phyloP scores from a whole-genome alignment of 2,888 invertebrate species.

The Auanema freiburgensis region DNA sequence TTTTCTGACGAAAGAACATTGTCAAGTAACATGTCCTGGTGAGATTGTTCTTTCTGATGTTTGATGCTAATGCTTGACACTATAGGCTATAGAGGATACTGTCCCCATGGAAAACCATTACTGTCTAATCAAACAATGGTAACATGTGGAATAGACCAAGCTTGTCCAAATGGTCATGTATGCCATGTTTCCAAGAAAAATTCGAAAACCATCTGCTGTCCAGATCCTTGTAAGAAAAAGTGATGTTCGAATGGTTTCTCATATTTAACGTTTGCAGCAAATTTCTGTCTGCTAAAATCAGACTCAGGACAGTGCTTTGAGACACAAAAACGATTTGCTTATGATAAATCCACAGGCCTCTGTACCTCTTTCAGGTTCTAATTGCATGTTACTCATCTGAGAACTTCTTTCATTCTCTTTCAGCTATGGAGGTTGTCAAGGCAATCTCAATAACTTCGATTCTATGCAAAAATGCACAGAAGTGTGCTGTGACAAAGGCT shows the following conservation, averaged over 20 bases:
- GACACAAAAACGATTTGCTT: constrained; percentile 47
- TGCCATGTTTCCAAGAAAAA: constrained; percentile 56
- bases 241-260: background rate
- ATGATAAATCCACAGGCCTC: constrained; percentile 40
- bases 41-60: background rate
- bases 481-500: constrained; percentile 59
- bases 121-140: constrained; percentile 27
- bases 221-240: constrained; percentile 47
- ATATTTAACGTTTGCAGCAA: constrained; percentile 29
- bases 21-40: constrained; percentile 48
- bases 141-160: constrained; percentile 50
- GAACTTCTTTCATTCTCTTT: constrained; percentile 19
- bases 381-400: background rate
- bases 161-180: constrained; percentile 50
- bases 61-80: background rate
- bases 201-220: constrained; percentile 55
- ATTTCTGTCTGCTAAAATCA: constrained; percentile 51
- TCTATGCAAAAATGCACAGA: constrained; percentile 56
- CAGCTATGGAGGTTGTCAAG: constrained; percentile 58
- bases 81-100: constrained; percentile 40
- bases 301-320: constrained; percentile 53
- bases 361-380: constrained; percentile 21
- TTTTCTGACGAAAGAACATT: constrained; percentile 51
- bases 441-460: constrained; percentile 58
- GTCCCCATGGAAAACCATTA: constrained; percentile 59